A percentile compares a stretch with the other conserved stretches of the same genome.
Conservation (phyloP, 2,113 vertebrate genomes). For the Dolichotis patagonum region DNA sequence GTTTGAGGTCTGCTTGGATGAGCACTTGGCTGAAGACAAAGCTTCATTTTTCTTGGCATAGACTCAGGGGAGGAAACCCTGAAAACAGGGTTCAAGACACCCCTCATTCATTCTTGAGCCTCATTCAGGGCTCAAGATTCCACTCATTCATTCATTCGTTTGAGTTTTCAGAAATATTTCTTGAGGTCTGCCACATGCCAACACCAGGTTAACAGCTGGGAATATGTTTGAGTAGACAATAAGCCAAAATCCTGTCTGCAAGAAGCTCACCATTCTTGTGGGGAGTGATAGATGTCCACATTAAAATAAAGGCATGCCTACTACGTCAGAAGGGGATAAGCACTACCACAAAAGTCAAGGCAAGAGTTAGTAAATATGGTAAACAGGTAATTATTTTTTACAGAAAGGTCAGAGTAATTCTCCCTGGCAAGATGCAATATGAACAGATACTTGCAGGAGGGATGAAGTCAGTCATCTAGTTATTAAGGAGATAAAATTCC, state of each 20-base stretch:
- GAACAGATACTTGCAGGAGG: not conserved
- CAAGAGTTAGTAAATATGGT: not conserved
- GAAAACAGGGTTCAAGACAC: not conserved
- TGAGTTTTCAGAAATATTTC: not conserved
- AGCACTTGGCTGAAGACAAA: not conserved
- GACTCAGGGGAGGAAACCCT: not conserved
- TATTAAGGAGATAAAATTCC: not conserved
- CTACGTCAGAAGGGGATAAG: not conserved
- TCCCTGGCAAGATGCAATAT: not conserved
- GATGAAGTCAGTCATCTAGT: not conserved
- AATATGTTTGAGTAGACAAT: not conserved
- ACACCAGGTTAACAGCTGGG: not conserved
- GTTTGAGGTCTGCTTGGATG: not conserved
- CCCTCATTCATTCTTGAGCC: no score
- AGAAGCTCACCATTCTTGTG: not conserved
- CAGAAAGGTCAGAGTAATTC: not conserved
- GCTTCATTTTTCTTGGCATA: not conserved
- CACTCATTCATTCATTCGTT: not conserved
- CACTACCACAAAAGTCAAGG: not conserved
- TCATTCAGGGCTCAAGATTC: no score
- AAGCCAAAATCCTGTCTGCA: not conserved
- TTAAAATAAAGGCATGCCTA: not conserved
- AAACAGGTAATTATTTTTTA: not conserved
- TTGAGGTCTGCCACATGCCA: not conserved
- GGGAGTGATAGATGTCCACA: not conserved